Evolutionary conservation across 2,888 invertebrate species (phyloP), one percentile per base, ranked within the genome.

Genomic region (Trachelus iudaicus): DNA sequence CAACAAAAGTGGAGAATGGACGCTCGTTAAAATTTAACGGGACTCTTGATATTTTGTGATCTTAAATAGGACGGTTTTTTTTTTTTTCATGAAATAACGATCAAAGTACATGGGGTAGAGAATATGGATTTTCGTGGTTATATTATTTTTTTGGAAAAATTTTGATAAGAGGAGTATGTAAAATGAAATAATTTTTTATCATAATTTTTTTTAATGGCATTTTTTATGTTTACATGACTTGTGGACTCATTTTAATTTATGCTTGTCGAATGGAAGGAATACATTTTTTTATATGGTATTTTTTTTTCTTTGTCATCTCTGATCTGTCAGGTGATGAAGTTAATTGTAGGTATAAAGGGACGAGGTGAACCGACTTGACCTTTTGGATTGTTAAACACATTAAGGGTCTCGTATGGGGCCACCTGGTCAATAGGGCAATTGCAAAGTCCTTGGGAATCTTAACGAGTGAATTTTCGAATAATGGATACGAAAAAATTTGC

Each of bases 1-100:
- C 71, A 15, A 33, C 31, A 34, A 71, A 2, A 56, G 9, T 23
- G 31, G 12, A 34, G 71, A 71, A 71, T 15, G 71, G 31, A 31
- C 12, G 33, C 71, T 71, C 71, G 31, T 71, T 71, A 71, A 71
- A 71, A 71, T 71, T 71, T 34, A 71, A 71, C 23, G 15, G 71
- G 71, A 34, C 71, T 71, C 71, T 71, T 71, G 71, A 1, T 15
- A 31, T 31, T 31, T 34, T 13, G 31, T 11, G 31, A 12, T 9
- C 2, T 56, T 23, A 56, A 56, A 23, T 23, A 23, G 9, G 23
- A 23, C 23, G 2, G 0, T 23, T 15, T 40, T 15, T 23, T 0
- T 23, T 15, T 40, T 15, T 23, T 56, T 56, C 2, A 56, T 9
- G 1, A 56, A 56, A 23, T 56, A 56, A 23, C 6, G 6, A 56